phyloP scores from a whole-genome alignment of 1,140 invertebrate species.

The Bacillus rossius region DNA sequence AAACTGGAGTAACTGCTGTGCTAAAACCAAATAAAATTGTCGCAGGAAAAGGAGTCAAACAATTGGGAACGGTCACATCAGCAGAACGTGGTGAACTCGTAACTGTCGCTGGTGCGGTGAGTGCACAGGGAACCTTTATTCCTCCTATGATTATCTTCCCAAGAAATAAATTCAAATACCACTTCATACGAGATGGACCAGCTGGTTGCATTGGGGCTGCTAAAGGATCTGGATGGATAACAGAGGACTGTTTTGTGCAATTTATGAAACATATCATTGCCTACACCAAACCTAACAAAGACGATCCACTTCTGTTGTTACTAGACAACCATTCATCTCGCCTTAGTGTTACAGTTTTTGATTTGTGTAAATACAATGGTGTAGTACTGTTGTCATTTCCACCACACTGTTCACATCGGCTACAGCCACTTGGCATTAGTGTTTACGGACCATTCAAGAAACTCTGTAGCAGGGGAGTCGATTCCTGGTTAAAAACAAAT shows the following conservation, averaged over 20 bases:
- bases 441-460: constrained; percentile 32
- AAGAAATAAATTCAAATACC: constrained; percentile 34
- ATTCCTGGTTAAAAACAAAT: not conserved
- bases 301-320: too few species aligned
- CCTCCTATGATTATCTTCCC: constrained; percentile 41
- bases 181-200: constrained; percentile 42
- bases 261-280: too few species aligned
- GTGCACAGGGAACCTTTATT: constrained; percentile 11
- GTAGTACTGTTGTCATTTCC: constrained; percentile 29
- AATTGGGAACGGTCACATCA: constrained; percentile 41
- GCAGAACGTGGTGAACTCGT: constrained; percentile 36
- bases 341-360: not conserved
- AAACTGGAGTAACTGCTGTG: constrained; percentile 31
- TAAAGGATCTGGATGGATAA: too few species aligned
- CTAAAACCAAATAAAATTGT: constrained; percentile 42
- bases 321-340: too few species aligned
- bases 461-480: constrained; percentile 22
- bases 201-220: constrained; percentile 18
- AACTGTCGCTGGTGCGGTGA: too few species aligned
- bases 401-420: constrained; percentile 30
- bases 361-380: constrained; percentile 24
- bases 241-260: too few species aligned
- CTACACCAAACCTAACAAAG: too few species aligned
- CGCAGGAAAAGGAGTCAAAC: constrained; percentile 35
- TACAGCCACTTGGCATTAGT: constrained; percentile 28